Conservation (phyloP, 1,140 invertebrate genomes). For the Drosophila arawakana region DNA sequence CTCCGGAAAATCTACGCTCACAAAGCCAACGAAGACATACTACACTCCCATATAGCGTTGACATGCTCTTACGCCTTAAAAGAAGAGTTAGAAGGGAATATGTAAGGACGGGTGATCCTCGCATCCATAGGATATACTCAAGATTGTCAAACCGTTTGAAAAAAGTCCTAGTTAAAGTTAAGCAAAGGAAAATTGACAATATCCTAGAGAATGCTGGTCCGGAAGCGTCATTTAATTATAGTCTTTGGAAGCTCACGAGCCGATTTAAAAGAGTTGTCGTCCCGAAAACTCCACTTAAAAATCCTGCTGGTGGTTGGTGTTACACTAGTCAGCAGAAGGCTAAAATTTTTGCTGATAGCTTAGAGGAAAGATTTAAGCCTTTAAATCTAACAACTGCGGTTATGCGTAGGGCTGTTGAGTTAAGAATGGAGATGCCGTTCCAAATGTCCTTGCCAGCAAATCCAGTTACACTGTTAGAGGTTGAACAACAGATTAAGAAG, state of each 20-base stretch:
- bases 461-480: no score
- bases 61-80: slow-evolving; percentile 15
- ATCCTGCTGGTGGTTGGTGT: background rate
- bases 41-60: slow-evolving; percentile 7
- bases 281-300: background rate
- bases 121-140: slow-evolving; percentile 18
- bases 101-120: slow-evolving; percentile 25
- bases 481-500: no score
- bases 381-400: background rate
- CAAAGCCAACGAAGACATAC: background rate
- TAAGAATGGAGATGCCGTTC: no score
- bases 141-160: slow-evolving; percentile 15
- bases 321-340: background rate
- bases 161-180: slow-evolving; percentile 3
- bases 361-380: background rate
- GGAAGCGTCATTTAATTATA: slow-evolving; percentile 10
- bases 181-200: slow-evolving; percentile 13
- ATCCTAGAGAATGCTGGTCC: slow-evolving; percentile 18
- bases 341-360: background rate
- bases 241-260: slow-evolving; percentile 14
- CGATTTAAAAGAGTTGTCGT: slow-evolving; percentile 14
- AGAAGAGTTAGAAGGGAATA: slow-evolving; percentile 2
- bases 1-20: background rate
- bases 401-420: no score
- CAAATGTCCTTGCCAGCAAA: no score